Evolutionary conservation across 2,888 invertebrate genomes (phyloP), one percentile per base, ranked within the genome.

Genomic region (Halictus ligatus): DNA sequence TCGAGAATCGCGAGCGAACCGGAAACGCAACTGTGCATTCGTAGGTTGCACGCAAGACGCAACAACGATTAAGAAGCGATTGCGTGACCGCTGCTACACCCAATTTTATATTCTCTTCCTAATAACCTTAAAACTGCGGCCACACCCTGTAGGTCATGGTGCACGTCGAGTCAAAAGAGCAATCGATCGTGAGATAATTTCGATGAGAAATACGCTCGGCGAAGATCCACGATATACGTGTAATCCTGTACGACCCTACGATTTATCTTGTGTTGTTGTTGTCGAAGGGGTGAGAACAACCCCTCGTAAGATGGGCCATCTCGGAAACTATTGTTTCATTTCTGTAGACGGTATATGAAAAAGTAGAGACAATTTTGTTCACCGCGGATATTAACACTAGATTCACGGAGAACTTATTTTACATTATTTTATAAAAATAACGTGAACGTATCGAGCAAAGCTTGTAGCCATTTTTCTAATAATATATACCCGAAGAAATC

Each of bases 61-160:
- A 60, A 13, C 15, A n/a, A 21, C 64, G 80, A 64, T 84, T 80
- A 64, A 80, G 75, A n/a, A 69, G 1, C 12, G 79, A 21, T 80
- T 54, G 84, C 80, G 71, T 80, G 86, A n/a, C 71, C 13, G 29
- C n/a, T 48, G 60, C 76, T 67, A 82, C 76, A 64, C 21, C 54
- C 67, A 29, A 58, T 58, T 75, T 82, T 54, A 60, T 75, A 76
- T 78, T 78, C 50, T 29, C 25, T 85, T 78, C 46, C 58, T 64
- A 75, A 85, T 81, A 82, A 88, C 89, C 89, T 86, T 90, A 80
- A 76, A 80, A 54, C 76, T 76, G 35, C 25, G 60, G n/a, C 85
- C 85, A 85, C 85, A 86, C 86, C 85, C 82, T 78, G 54, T 78
- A 60, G 81, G 73, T 75, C 75, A 86, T 82, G 81, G 82, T 76